Percentiles rank a stretch among this genome's conserved stretches.
phyloP scores from a whole-genome alignment of 2,888 invertebrate genomes.

The Acrobasis repandana region DNA sequence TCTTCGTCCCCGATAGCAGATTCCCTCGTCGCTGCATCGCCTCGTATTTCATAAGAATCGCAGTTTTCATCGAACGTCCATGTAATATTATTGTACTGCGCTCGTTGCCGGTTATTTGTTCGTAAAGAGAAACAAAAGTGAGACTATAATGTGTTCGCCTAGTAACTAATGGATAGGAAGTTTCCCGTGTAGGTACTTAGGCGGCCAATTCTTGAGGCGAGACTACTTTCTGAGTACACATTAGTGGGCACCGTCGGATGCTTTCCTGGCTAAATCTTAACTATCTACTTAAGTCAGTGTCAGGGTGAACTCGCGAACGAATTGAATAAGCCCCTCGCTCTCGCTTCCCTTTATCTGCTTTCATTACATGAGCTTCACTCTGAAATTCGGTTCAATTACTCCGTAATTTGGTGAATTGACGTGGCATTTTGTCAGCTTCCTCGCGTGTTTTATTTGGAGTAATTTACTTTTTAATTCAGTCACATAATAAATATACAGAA shows the following conservation, averaged over 20 bases:
- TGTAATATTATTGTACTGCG: slow-evolving; percentile 14
- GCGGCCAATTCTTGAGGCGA: slow-evolving; percentile 71
- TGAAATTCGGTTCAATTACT: slow-evolving; percentile 76
- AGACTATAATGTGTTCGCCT: slow-evolving; percentile 73
- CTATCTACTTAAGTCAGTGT: slow-evolving; percentile 76
- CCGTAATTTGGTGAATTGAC: slow-evolving; percentile 73
- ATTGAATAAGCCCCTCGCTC: slow-evolving; percentile 70
- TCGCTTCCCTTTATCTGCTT: slow-evolving; percentile 70
- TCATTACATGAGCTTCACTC: slow-evolving; percentile 75
- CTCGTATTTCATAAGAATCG: slow-evolving; percentile 19
- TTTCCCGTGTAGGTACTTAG: slow-evolving; percentile 73
- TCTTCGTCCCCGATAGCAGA: slow-evolving; percentile 8
- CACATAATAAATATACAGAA: slow-evolving; percentile 2
- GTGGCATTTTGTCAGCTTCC: slow-evolving; percentile 74
- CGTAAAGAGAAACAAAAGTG: slow-evolving; percentile 67
- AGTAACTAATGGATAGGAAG: slow-evolving; percentile 78
- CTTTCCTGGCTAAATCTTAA: slow-evolving; percentile 73
- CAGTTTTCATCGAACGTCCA: slow-evolving; percentile 15
- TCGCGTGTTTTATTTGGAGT: slow-evolving; percentile 53
- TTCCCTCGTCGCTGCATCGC: slow-evolving; percentile 5
- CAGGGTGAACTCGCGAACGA: slow-evolving; percentile 63
- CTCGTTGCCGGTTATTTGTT: slow-evolving; percentile 29
- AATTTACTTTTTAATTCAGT: slow-evolving; percentile 39
- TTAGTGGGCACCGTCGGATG: slow-evolving; percentile 65
- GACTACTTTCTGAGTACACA: slow-evolving; percentile 78